These are phyloP conservation scores for Clarias magur DNA, from an alignment of 2,113 vertebrate species.

Conservation along the genomic window DNA sequence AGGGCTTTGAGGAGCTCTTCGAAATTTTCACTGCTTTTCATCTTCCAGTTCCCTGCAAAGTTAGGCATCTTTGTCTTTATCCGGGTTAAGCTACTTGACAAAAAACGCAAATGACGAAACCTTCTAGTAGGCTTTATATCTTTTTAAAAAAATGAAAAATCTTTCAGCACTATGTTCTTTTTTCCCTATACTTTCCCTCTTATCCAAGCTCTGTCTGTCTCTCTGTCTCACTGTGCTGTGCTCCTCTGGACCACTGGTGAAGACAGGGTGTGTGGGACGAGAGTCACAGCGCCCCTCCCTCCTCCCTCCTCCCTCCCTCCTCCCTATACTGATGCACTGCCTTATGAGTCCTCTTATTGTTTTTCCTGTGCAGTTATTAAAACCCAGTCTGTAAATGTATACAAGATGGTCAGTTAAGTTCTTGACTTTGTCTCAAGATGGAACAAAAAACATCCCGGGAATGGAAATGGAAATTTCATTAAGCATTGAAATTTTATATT, in stretches of 20 bases:
- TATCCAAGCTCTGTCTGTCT: constrained; percentile 43
- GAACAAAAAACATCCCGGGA: not conserved
- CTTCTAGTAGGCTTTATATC: not conserved
- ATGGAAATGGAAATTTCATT: not conserved
- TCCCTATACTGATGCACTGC: constrained; percentile 44
- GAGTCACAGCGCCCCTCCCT: constrained; percentile 54
- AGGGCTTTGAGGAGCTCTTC: constrained; percentile 89
- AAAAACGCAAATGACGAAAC: not conserved
- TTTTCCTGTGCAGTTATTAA: not conserved
- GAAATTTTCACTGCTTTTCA: constrained; percentile 89
- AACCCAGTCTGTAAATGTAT: not conserved
- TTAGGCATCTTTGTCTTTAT: constrained; percentile 76
- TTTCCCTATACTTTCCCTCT: constrained; percentile 33
- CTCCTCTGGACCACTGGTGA: constrained; percentile 51
- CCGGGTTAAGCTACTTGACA: not conserved
- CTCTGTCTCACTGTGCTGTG: constrained; percentile 30
- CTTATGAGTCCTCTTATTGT: constrained; percentile 28
- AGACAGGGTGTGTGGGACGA: constrained; percentile 47
- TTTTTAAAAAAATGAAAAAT: not conserved
- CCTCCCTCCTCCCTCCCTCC: constrained; percentile 51
- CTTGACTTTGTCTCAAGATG: not conserved
- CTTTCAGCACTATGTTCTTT: not conserved
- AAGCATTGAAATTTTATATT: not conserved
- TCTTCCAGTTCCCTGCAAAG: constrained; percentile 89
- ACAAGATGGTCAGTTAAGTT: not conserved